Conservation (phyloP, 1,140 invertebrate genomes). For the Gonatopus flavifemur region DNA sequence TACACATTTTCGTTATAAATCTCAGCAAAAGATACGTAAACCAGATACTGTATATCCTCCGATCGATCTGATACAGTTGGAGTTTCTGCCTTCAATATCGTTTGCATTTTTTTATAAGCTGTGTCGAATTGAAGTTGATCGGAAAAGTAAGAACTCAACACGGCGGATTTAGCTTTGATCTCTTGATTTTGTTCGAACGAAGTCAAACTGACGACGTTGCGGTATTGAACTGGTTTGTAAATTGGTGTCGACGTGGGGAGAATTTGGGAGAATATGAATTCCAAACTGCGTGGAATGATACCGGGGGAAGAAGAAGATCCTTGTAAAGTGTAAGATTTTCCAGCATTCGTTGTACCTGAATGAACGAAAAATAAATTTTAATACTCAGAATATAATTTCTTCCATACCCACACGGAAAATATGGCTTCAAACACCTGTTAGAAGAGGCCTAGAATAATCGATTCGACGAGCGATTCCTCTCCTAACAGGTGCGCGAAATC, state of each 20-base stretch:
- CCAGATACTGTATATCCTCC: slow-evolving; percentile 45
- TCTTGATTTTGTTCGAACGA: slow-evolving; percentile 46
- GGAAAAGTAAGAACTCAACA: slow-evolving; percentile 37
- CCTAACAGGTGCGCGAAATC: too few species aligned
- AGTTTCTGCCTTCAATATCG: slow-evolving; percentile 52
- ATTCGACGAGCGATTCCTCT: too few species aligned
- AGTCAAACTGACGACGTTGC: slow-evolving; percentile 52
- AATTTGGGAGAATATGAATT: slow-evolving; percentile 71
- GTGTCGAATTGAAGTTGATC: slow-evolving; percentile 49
- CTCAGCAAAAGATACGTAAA: slow-evolving; percentile 90
- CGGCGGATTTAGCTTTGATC: slow-evolving; percentile 45
- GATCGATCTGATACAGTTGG: slow-evolving; percentile 34
- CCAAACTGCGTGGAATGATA: slow-evolving; percentile 77
- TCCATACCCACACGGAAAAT: too few species aligned
- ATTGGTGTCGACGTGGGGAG: slow-evolving; percentile 32
- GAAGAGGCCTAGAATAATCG: too few species aligned
- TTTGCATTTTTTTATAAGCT: slow-evolving; percentile 55
- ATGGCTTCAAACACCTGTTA: too few species aligned
- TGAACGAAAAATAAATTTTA: too few species aligned
- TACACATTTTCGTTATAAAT: slow-evolving; percentile 92
- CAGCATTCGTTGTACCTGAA: slow-evolving; percentile 70
- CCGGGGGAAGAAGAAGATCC: slow-evolving; percentile 73
- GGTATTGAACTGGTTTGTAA: slow-evolving; percentile 58
- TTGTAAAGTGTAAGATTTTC: slow-evolving; percentile 88
- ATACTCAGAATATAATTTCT: too few species aligned